phyloP scores from a whole-genome alignment of 2,113 vertebrate species.

The Hippopotamus amphibius region DNA sequence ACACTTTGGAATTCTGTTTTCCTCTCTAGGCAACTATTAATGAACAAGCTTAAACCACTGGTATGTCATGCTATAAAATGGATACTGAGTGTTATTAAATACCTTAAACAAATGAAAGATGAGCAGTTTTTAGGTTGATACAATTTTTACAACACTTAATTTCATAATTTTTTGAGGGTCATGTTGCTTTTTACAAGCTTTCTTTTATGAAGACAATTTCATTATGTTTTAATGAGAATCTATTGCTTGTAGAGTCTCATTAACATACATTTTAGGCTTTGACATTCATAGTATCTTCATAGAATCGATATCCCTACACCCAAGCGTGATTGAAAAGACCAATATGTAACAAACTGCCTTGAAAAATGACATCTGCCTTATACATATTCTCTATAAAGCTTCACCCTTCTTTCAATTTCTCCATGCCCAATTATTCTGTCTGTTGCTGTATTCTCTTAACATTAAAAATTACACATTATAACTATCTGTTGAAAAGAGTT shows the following conservation, averaged over 20 bases:
- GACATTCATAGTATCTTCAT: background rate
- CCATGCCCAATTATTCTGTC: background rate
- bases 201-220: conserved; percentile 40
- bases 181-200: background rate
- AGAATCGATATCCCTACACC: background rate
- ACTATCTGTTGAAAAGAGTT: background rate
- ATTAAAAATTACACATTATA: background rate
- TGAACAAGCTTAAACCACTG: background rate
- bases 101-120: background rate
- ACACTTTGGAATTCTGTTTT: conserved; percentile 49
- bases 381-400: background rate
- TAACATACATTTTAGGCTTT: background rate
- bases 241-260: background rate
- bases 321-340: background rate
- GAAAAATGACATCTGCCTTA: background rate
- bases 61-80: background rate
- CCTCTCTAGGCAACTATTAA: conserved; percentile 10
- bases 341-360: background rate
- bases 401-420: background rate
- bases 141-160: background rate
- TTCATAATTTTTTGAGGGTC: background rate
- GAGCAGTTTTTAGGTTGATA: background rate
- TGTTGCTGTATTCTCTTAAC: background rate
- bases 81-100: background rate
- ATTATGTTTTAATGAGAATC: background rate